Percentiles rank a stretch among this genome's conserved stretches.
Conservation (phyloP, 37 sponge, comb jelly and placozoan species). For the Spongilla lacustris region DNA sequence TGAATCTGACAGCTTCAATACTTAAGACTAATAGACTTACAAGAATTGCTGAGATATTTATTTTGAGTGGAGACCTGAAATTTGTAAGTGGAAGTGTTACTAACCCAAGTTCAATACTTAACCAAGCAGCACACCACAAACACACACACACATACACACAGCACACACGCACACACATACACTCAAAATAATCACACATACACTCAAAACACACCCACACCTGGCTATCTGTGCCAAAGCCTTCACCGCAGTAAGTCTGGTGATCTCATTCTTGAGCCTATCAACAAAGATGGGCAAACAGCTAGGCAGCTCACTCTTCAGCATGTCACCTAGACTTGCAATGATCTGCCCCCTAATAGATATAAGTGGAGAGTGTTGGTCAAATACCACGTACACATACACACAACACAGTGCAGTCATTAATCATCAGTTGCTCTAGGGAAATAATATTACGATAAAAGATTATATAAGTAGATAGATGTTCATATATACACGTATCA, state of each 20-base stretch:
- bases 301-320: slow-evolving; percentile 60
- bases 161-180: slow-evolving; percentile 10
- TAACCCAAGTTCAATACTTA: too few relatives aligned
- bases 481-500: too few relatives aligned
- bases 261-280: slow-evolving; percentile 94
- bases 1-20: too few relatives aligned
- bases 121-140: slow-evolving; percentile 10
- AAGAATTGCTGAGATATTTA: slow-evolving; percentile 82
- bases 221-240: slow-evolving; percentile 87
- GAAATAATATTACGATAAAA: too few relatives aligned
- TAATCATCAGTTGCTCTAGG: too few relatives aligned
- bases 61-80: slow-evolving; percentile 82
- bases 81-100: too few relatives aligned
- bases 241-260: slow-evolving; percentile 92
- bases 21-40: slow-evolving; percentile 45
- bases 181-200: background rate
- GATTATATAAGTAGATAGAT: too few relatives aligned
- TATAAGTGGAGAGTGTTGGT: background rate
- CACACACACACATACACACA: background rate
- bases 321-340: slow-evolving; percentile 77
- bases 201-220: slow-evolving; percentile 33
- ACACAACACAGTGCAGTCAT: too few relatives aligned
- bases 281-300: slow-evolving; percentile 94
- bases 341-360: slow-evolving; percentile 84
- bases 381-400: too few relatives aligned